Evolutionary conservation across 2,113 vertebrate species (phyloP), one percentile per base, ranked within the genome.

Genomic region (Chaetorhynchus papuensis): DNA sequence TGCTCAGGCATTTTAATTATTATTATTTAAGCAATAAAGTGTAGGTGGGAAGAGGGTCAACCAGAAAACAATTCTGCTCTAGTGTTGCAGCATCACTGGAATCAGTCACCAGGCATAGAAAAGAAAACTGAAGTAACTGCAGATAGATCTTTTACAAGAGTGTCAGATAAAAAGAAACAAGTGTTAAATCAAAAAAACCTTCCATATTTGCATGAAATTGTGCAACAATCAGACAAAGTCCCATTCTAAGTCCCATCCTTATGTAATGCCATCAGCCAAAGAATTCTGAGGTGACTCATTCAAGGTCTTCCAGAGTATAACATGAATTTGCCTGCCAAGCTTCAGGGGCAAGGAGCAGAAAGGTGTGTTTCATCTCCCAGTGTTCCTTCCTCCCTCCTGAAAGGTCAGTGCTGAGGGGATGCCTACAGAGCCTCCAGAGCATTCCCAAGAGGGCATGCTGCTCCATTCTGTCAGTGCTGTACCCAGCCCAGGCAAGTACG

Each of bases 401-500:
- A 47, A 64, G 37, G 23, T 31, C 60, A 72, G 35, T 15, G 15
- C 49, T 54, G 22, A 83, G 35, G 52, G 22, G 17, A 80, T 53
- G 24, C 37, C 68, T 39, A 7, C 5, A 3, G 16, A 54, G 49
- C 24, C 45, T 69, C 33, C 50, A 60, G 33, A 68, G n/a, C 21
- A 5, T 3, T 76, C 10, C 28, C 24, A 59, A 24, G 30, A 59
- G 11, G 24, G 26, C 18, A 21, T 28, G 15, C 37, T 14, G 3
- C 2, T 3, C 7, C 0, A 10, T 44, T 15, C 33, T 54, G 47
- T 18, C 37, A 30, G 21, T 27, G 15, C 61, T 8, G 13, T 7
- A 7, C 27, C 5, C 56, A 83, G 60, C 12, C 31, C 28, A 30
- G 42, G 10, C 20, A 20, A 37, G 44, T 0, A 11, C 7, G 0